phyloP scores from a whole-genome alignment of 2,888 invertebrate genomes.

The Lasioglossum vierecki region DNA sequence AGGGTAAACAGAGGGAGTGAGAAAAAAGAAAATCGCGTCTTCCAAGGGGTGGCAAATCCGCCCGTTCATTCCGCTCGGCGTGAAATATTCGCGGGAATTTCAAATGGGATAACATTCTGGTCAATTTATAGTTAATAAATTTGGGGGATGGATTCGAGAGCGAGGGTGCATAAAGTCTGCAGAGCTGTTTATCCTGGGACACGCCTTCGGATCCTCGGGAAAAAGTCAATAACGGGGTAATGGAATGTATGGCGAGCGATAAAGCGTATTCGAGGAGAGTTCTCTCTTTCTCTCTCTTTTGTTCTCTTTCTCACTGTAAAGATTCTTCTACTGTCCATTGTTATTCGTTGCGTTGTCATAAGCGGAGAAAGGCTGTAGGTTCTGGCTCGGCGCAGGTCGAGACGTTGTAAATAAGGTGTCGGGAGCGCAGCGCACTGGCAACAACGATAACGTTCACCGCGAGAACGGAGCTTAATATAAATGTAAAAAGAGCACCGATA shows the following conservation, averaged over 20 bases:
- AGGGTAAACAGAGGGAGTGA: slow-evolving; percentile 31
- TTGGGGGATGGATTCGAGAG: slow-evolving; percentile 2
- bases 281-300: background rate
- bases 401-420: slow-evolving; percentile 8
- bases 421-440: background rate
- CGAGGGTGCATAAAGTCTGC: slow-evolving; percentile 54
- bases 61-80: slow-evolving; percentile 19
- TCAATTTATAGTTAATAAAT: slow-evolving; percentile 63
- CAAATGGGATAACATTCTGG: slow-evolving; percentile 48
- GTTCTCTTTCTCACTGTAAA: background rate
- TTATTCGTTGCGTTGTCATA: slow-evolving; percentile 11
- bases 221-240: slow-evolving; percentile 25
- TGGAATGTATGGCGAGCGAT: slow-evolving; percentile 1
- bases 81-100: slow-evolving; percentile 58
- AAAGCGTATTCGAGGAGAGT: background rate
- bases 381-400: background rate
- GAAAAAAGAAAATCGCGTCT: slow-evolving; percentile 50
- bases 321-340: slow-evolving; percentile 7
- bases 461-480: background rate
- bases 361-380: background rate
- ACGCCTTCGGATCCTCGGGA: slow-evolving; percentile 32
- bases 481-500: slow-evolving; percentile 2
- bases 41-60: slow-evolving; percentile 44
- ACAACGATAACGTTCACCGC: background rate
- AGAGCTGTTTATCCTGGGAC: slow-evolving; percentile 28